Conservation (phyloP, 92 coral and sea anemone genomes). For the Epizoanthus fatuus region DNA sequence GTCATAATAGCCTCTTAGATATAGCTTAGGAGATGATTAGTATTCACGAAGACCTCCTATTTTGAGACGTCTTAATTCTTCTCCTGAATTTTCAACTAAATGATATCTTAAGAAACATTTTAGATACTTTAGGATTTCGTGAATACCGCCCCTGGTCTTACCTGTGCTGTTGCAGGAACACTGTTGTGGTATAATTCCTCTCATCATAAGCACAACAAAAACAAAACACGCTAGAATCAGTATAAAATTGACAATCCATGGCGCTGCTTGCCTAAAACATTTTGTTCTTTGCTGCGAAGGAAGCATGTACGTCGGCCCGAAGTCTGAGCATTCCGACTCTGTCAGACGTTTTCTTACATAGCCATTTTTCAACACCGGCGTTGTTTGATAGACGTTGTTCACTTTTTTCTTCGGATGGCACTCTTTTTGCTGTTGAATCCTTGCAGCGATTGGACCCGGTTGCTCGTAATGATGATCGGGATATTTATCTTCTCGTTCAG, state of each 20-base stretch:
- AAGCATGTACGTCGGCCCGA: neutral
- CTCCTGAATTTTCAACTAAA: too few species aligned
- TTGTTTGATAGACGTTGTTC: constrained; percentile 1
- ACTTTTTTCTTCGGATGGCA: constrained; percentile 12
- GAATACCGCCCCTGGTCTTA: neutral
- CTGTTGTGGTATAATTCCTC: neutral
- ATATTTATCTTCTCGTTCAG: neutral
- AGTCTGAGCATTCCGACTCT: constrained; percentile 28
- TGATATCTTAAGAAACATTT: too few species aligned
- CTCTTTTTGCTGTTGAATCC: constrained; percentile 6
- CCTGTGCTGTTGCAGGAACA: neutral
- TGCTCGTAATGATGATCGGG: constrained; percentile 20
- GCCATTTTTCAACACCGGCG: neutral
- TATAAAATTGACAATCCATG: neutral
- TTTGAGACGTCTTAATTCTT: too few species aligned
- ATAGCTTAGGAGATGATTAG: too few species aligned
- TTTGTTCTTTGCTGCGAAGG: neutral
- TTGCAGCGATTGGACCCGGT: constrained; percentile 3
- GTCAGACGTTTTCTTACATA: constrained; percentile 9
- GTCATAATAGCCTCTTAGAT: too few species aligned
- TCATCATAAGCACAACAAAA: neutral
- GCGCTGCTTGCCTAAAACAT: neutral
- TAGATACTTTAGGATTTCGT: too few species aligned
- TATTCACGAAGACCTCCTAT: too few species aligned
- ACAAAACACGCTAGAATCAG: neutral